A percentile compares a stretch with the other conserved stretches of the same genome.
phyloP scores from a whole-genome alignment of 2,797 vertebrate species.

The Bradypus variegatus region DNA sequence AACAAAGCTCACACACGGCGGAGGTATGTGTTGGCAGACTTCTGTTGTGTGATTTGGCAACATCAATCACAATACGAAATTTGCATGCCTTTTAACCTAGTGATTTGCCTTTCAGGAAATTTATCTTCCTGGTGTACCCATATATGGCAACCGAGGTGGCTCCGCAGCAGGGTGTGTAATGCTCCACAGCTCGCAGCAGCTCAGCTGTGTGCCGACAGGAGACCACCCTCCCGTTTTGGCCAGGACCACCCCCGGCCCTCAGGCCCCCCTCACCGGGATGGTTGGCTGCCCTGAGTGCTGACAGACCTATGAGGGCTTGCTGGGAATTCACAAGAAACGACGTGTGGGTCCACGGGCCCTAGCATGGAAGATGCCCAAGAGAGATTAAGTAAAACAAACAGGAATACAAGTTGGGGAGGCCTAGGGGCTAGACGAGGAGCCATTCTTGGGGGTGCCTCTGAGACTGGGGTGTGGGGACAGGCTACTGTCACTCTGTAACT shows the following conservation, averaged over 20 bases:
- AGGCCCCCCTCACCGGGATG: no score
- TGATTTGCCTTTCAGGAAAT: background rate
- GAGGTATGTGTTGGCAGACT: background rate
- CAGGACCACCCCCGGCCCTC: no score
- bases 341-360: fast-evolving
- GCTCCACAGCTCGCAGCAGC: background rate
- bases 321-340: background rate
- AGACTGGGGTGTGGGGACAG: fast-evolving
- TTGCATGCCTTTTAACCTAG: background rate
- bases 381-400: no score
- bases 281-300: no score
- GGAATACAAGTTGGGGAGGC: background rate
- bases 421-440: background rate
- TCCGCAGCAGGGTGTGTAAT: background rate
- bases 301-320: no score
- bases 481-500: no score
- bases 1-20: fast-evolving
- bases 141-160: background rate
- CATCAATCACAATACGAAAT: background rate
- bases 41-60: background rate
- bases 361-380: fast-evolving
- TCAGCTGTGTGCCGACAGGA: no score
- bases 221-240: no score
- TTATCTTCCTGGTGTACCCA: background rate
- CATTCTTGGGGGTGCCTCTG: fast-evolving